These are phyloP conservation scores for Cephalotes varians DNA, from an alignment of 2,888 invertebrate genomes.

Conservation along the genomic window DNA sequence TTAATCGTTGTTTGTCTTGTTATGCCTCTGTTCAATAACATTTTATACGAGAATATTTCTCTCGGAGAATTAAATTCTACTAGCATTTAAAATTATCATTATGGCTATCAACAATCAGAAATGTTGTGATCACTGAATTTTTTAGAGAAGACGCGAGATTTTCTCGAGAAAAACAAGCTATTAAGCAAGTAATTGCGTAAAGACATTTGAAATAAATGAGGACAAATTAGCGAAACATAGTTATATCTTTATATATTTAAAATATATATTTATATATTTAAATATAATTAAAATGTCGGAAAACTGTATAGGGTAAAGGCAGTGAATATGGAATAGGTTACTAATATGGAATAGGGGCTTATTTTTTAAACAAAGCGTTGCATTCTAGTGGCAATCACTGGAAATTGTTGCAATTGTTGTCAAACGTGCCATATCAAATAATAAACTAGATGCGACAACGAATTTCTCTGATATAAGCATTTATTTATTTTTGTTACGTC, in stretches of 20 bases:
- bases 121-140: not conserved
- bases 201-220: not conserved
- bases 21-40: not conserved
- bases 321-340: too few relatives aligned
- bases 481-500: too few relatives aligned
- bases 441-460: too few relatives aligned
- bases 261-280: not conserved
- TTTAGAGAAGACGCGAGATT: too few relatives aligned
- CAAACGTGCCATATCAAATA: too few relatives aligned
- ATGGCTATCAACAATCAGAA: not conserved
- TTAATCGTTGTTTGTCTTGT: not conserved
- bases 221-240: not conserved
- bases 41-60: not conserved
- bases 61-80: not conserved
- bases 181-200: not conserved
- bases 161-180: not conserved
- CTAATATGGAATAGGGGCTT: too few relatives aligned
- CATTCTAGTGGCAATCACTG: too few relatives aligned
- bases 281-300: not conserved
- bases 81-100: not conserved
- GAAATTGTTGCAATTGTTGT: too few relatives aligned
- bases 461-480: too few relatives aligned
- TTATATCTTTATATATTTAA: not conserved
- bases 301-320: too few relatives aligned
- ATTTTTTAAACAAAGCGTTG: too few relatives aligned